Conservation (phyloP, 2,113 vertebrate genomes). For the Gnathonemus longibarbis region DNA sequence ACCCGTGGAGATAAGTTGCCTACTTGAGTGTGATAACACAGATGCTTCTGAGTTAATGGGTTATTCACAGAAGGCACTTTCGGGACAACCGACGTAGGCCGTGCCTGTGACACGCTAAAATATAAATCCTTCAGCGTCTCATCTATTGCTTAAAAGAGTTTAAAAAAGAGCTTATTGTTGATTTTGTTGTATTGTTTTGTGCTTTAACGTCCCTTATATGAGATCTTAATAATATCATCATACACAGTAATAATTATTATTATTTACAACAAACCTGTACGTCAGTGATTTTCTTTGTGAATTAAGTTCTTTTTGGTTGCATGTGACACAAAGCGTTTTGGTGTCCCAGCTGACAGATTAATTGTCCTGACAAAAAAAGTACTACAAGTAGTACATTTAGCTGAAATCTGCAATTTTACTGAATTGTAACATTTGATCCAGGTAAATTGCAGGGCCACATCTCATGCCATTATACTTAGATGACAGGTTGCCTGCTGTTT, state of each 20-base stretch:
- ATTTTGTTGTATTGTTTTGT: neutral
- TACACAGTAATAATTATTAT: neutral
- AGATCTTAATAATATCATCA: neutral
- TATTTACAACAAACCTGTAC: neutral
- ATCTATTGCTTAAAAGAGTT: neutral
- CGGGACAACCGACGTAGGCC: neutral
- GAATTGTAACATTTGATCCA: neutral
- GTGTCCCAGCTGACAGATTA: neutral
- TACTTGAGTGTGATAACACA: constrained; percentile 13
- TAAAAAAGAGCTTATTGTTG: neutral
- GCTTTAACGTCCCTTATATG: neutral
- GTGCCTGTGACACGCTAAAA: neutral
- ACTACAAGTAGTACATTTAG: neutral
- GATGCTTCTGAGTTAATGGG: neutral
- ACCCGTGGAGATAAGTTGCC: constrained; percentile 1
- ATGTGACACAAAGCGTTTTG: neutral
- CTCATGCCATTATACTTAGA: neutral
- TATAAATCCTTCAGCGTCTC: neutral
- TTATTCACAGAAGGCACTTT: neutral
- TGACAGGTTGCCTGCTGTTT: neutral
- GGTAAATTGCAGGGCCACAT: neutral
- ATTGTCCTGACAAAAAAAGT: neutral
- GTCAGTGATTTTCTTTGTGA: neutral
- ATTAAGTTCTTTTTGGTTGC: neutral
- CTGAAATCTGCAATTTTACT: neutral